Evolutionary conservation across 2,888 invertebrate species (phyloP).

Genomic region (Enchytraeus crypticus): DNA sequence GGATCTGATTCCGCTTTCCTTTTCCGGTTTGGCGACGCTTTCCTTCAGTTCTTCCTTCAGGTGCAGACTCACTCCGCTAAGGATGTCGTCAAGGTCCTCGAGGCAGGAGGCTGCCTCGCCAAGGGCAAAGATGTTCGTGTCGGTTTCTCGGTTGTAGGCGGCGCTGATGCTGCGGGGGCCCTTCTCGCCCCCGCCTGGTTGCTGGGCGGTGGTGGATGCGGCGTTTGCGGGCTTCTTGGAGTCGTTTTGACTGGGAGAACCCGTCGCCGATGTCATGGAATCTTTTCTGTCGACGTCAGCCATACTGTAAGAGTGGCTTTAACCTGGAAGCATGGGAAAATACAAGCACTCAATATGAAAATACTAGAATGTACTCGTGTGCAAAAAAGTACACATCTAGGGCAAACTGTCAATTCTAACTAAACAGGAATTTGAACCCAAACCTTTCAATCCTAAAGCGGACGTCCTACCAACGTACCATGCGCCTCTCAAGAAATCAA

Average conservation of each 20-base stretch:
- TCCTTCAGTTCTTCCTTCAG: conserved; percentile 7
- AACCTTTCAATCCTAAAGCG: no score
- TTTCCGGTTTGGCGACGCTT: neutral
- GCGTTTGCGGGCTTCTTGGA: neutral
- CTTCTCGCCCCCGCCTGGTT: conserved; percentile 3
- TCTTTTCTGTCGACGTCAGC: no score
- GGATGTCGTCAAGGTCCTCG: conserved; percentile 23
- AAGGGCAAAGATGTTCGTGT: conserved; percentile 26
- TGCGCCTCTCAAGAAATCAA: neutral
- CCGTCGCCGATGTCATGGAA: no score
- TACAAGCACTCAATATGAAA: no score
- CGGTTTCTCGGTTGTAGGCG: conserved; percentile 19
- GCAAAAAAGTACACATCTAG: no score
- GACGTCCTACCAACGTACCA: neutral
- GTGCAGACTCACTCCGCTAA: conserved; percentile 17
- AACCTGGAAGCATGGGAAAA: no score
- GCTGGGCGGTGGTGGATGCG: neutral
- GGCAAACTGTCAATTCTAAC: no score
- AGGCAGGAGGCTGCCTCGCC: conserved; percentile 27
- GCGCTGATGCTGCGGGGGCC: conserved; percentile 13
- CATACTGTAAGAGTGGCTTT: no score
- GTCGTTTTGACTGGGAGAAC: neutral
- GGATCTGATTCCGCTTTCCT: neutral
- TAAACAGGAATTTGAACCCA: no score
- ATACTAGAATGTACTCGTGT: no score